These are phyloP conservation scores for Lampris megalopsis DNA, from an alignment of 2,113 vertebrate species.

Conservation along the genomic window DNA sequence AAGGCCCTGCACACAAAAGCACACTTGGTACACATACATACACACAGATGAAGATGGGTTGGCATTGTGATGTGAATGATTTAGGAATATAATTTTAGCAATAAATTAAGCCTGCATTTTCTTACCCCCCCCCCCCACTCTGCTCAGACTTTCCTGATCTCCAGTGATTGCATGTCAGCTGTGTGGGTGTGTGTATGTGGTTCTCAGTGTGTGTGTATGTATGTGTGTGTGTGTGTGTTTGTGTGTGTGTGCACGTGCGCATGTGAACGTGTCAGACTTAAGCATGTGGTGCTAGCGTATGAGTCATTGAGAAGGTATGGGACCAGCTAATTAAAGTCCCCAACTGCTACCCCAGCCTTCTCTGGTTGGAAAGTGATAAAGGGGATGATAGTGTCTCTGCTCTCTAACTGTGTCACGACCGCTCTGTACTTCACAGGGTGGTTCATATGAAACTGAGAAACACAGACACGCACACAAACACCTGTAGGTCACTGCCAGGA, in stretches of 20 bases:
- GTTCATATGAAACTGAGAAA: constrained; percentile 16
- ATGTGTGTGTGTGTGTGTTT: constrained; percentile 37
- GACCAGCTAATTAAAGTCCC: constrained; percentile 46
- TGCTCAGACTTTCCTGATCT: constrained; percentile 26
- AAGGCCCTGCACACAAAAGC: constrained; percentile 33
- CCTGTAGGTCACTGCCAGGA: constrained; percentile 30
- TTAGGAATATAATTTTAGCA: constrained; percentile 27
- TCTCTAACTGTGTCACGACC: constrained; percentile 41
- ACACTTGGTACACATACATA: background rate
- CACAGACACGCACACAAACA: background rate
- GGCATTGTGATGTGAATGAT: constrained; percentile 43
- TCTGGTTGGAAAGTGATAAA: constrained; percentile 6
- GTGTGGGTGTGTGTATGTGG: constrained; percentile 32
- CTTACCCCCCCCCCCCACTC: constrained; percentile 19
- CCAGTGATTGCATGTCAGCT: constrained; percentile 59
- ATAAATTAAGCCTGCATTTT: constrained; percentile 35
- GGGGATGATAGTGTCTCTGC: constrained; percentile 37
- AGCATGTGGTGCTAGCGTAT: constrained; percentile 45
- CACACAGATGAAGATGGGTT: constrained; percentile 18
- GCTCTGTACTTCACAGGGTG: constrained; percentile 21
- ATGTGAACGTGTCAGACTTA: constrained; percentile 26
- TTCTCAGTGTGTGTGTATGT: constrained; percentile 36
- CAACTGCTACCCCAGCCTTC: constrained; percentile 6
- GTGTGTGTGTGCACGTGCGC: constrained; percentile 16
- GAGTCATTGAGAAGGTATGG: constrained; percentile 39